Conservation (phyloP, 2,888 invertebrate genomes). For the Alviniconcha strummeri region DNA sequence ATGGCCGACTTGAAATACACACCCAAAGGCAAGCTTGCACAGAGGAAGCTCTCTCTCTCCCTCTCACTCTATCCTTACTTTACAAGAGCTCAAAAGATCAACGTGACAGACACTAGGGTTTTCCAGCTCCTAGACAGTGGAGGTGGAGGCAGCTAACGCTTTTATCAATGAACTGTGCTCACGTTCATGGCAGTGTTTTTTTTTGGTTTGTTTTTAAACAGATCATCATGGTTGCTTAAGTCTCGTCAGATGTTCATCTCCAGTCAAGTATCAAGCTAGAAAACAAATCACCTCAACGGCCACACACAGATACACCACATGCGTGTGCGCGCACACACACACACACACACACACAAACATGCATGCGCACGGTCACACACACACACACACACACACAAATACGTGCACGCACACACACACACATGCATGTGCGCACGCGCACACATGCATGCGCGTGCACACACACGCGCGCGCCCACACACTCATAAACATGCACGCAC, state of each 20-base stretch:
- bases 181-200: background rate
- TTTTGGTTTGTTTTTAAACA: background rate
- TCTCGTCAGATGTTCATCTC: background rate
- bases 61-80: background rate
- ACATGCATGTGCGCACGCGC: background rate
- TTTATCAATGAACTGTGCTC: background rate
- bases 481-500: conserved; percentile 1
- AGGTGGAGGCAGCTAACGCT: background rate
- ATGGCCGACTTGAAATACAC: background rate
- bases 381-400: background rate
- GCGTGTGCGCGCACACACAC: background rate
- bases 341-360: background rate
- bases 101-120: too few species aligned
- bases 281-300: background rate
- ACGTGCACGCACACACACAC: background rate
- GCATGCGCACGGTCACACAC: background rate
- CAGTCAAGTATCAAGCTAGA: background rate
- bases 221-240: background rate
- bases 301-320: background rate
- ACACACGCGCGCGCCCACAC: background rate
- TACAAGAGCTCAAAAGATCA: too few species aligned
- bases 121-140: too few species aligned
- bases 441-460: background rate
- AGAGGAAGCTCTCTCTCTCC: background rate
- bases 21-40: background rate